These are phyloP conservation scores for Cheilosia vernalis DNA, from an alignment of 2,888 invertebrate species.

Conservation along the genomic window DNA sequence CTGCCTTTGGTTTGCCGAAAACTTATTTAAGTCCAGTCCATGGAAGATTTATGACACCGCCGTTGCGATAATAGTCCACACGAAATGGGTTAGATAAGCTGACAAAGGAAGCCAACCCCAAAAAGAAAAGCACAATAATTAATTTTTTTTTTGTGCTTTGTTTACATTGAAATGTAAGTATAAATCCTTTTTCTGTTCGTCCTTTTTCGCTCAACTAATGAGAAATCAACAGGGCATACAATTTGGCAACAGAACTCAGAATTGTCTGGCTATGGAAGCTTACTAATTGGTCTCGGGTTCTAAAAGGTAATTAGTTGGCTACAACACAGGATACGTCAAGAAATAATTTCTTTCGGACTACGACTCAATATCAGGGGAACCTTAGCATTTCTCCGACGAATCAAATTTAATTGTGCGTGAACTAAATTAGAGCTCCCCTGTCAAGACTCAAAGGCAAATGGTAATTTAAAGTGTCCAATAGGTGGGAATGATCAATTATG, in stretches of 20 bases:
- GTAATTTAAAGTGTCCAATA: not conserved
- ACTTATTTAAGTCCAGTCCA: constrained; percentile 21
- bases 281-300: constrained; percentile 6
- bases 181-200: constrained; percentile 14
- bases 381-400: not conserved
- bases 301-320: constrained; percentile 4
- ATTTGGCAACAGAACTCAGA: not conserved
- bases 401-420: constrained; percentile 6
- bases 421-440: not conserved
- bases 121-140: constrained; percentile 16
- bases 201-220: constrained; percentile 6
- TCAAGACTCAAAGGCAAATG: not conserved
- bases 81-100: constrained; percentile 36
- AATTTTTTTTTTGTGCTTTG: not conserved
- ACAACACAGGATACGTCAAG: not conserved
- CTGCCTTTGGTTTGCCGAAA: constrained; percentile 20
- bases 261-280: not conserved
- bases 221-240: constrained; percentile 21
- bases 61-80: constrained; percentile 20
- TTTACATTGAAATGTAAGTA: not conserved
- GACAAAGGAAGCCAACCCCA: constrained; percentile 19
- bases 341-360: too few relatives aligned
- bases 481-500: not conserved
- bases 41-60: constrained; percentile 25
- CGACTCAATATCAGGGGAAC: too few relatives aligned